Percentiles rank a stretch among this genome's conserved stretches.
Evolutionary conservation across 2,797 vertebrate genomes (phyloP).

Genomic region (Tiaroga cobitis): DNA sequence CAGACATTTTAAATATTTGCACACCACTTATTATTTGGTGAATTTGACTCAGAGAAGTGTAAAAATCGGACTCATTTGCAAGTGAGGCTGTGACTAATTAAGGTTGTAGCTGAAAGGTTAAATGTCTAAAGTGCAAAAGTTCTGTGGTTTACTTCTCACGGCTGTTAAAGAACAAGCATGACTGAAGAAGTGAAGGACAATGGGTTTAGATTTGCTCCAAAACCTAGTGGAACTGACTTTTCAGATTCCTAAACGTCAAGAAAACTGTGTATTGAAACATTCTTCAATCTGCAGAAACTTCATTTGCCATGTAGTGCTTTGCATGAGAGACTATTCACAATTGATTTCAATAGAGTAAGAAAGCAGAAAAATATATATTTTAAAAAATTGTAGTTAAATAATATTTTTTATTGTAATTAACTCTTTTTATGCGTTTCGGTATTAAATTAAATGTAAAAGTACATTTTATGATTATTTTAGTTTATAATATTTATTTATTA

Average conservation of each 20-base stretch:
- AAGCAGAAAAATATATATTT: too few species aligned
- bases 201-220: neutral
- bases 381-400: too few species aligned
- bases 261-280: neutral
- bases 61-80: neutral
- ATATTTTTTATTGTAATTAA: too few species aligned
- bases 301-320: too few species aligned
- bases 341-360: too few species aligned
- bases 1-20: neutral
- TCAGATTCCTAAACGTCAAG: neutral
- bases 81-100: slow-evolving; percentile 7
- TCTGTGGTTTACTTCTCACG: neutral
- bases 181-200: neutral
- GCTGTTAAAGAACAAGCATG: neutral
- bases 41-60: neutral
- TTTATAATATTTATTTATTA: too few species aligned
- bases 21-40: neutral
- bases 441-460: too few species aligned
- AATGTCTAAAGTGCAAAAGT: slow-evolving; percentile 1
- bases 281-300: too few species aligned
- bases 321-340: too few species aligned
- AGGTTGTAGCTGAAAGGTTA: slow-evolving; percentile 8
- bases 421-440: too few species aligned
- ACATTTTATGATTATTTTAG: too few species aligned
- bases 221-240: slow-evolving; percentile 1